Percentiles rank a stretch among this genome's conserved stretches.
phyloP scores from a whole-genome alignment of 2,113 vertebrate species.

The Melospiza melodia region DNA sequence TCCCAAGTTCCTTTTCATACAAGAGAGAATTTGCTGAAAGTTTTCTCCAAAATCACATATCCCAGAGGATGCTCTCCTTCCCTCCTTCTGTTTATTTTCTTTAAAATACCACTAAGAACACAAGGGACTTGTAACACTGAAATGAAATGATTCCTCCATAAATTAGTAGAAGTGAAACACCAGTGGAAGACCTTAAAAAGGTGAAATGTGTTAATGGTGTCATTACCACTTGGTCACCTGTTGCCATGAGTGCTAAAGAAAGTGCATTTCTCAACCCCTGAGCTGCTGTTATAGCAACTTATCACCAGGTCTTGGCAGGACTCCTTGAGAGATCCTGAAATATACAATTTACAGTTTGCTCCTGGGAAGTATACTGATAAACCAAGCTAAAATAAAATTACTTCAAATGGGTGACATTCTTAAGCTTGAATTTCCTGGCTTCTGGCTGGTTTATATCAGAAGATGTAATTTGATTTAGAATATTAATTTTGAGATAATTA shows the following conservation, averaged over 20 bases:
- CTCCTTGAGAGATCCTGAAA: background rate
- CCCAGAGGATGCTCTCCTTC: background rate
- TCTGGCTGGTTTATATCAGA: background rate
- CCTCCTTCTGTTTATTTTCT: slow-evolving; percentile 6
- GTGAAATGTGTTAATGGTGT: slow-evolving; percentile 60
- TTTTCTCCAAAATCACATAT: background rate
- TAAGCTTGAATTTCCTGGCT: background rate
- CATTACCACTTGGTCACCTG: slow-evolving; percentile 59
- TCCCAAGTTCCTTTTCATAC: background rate
- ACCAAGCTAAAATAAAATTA: background rate
- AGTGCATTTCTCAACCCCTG: slow-evolving; percentile 14
- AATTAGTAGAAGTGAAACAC: slow-evolving; percentile 27
- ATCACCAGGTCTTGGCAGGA: slow-evolving; percentile 3
- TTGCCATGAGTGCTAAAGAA: background rate
- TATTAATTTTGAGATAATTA: background rate
- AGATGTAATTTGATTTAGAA: background rate
- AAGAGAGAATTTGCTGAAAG: background rate
- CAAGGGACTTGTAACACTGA: slow-evolving; percentile 12
- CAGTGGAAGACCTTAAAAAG: slow-evolving; percentile 34
- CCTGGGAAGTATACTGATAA: background rate
- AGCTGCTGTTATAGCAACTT: slow-evolving; percentile 25
- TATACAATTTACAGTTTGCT: background rate
- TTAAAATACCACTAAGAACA: slow-evolving; percentile 7
- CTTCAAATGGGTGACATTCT: background rate
- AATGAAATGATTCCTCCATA: slow-evolving; percentile 42